Percentiles rank a stretch among this genome's conserved stretches.
Conservation (phyloP, 2,888 invertebrate genomes). For the Hyles lineata region DNA sequence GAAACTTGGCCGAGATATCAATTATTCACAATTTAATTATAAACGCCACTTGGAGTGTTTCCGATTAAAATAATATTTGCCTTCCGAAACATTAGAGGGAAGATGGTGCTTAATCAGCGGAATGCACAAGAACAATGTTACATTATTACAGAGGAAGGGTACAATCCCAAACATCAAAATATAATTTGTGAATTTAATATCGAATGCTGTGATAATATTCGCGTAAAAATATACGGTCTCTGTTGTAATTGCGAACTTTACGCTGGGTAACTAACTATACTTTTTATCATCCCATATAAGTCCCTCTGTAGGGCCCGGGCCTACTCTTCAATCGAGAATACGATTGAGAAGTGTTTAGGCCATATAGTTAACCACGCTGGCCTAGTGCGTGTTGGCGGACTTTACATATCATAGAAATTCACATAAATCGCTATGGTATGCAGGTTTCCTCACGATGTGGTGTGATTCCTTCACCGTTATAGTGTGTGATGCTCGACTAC, state of each 20-base stretch:
- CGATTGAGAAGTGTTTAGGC: no score
- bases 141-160: background rate
- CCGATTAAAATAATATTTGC: slow-evolving; percentile 35
- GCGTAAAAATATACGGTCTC: background rate
- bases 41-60: slow-evolving; percentile 25
- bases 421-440: no score
- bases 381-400: no score
- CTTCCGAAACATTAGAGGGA: slow-evolving; percentile 8
- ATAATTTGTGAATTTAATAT: slow-evolving; percentile 5
- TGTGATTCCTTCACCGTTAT: no score
- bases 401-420: no score
- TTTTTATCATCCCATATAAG: no score
- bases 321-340: no score
- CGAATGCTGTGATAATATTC: background rate
- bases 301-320: no score
- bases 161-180: background rate
- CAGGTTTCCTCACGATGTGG: no score
- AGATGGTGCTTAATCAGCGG: background rate
- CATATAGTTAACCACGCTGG: no score
- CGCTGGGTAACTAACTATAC: background rate
- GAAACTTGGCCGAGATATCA: slow-evolving; percentile 19
- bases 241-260: background rate
- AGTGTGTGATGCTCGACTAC: no score
- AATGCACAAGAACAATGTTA: background rate
- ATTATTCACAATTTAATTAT: slow-evolving; percentile 29